Base-by-base conservation (phyloP, 2,113 vertebrate genomes). In the Pomatorhinus ruficollis region DNA sequence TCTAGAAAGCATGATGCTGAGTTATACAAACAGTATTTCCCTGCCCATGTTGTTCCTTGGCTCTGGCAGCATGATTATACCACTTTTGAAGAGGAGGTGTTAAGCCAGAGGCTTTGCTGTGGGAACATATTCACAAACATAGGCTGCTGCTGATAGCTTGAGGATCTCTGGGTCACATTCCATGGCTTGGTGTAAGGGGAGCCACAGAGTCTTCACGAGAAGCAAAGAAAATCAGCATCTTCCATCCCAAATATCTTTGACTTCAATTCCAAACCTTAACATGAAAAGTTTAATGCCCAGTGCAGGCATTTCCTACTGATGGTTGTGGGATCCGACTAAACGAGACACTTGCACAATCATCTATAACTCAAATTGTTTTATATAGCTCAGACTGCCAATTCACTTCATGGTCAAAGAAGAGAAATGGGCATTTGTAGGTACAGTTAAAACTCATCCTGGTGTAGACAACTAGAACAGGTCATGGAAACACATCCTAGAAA, bases 251-350 rank as follows among this genome's bases (percentile, higher is more conserved):
- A 59, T 40, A 60, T 59, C 21, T 87, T 25, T 53, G 33, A 50
- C 6, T 89, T 78, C 20, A 75, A 1, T 61, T 81, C 15, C 35
- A 71, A 81, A 18, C 7, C 19, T 86, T 76, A 76, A 27, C 5
- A 60, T 5, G 2, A 33, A 89, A 83, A 69, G 18, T 35, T 4
- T 17, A n/a, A 68, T 33, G 21, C 4, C 33, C 19, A 21, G 1
- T 22, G 21, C 2, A 14, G 61, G 4, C 12, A 28, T 70, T 60
- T 75, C 45, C 61, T 60, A 3, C 16, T 18, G 33, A 9, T 15
- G 24, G 7, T 15, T 0, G 0, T n/a, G 9, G 12, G 25, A 30
- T 18, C 31, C 39, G n/a, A 54, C 15, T n/a, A 59, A 57, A 53
- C 3, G 5, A 33, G 30, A 72, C 14, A 39, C 64, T 64, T 65